Conservation (phyloP, 2,113 vertebrate species). For the Poeciliopsis prolifica region DNA sequence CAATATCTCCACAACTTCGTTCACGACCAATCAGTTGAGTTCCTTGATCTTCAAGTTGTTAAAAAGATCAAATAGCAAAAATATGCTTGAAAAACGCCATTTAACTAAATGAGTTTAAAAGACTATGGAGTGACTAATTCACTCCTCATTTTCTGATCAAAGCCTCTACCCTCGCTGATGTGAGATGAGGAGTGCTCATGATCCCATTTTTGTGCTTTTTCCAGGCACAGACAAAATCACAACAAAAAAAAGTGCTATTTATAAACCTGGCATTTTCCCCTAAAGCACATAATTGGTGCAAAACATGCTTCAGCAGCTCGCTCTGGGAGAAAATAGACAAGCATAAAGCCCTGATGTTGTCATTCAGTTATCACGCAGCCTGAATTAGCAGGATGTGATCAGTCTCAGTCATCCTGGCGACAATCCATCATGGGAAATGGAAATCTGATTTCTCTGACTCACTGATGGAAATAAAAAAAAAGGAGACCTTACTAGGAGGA, state of each 20-base stretch:
- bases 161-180: constrained; percentile 52
- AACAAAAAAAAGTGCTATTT: constrained; percentile 51
- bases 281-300: constrained; percentile 31
- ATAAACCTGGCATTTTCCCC: constrained; percentile 49
- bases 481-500: constrained; percentile 18
- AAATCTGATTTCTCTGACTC: constrained; percentile 44
- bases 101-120: constrained; percentile 40
- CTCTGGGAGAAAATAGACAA: constrained; percentile 22
- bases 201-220: constrained; percentile 49
- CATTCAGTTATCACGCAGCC: constrained; percentile 36
- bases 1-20: background rate
- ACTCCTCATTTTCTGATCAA: constrained; percentile 55
- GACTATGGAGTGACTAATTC: constrained; percentile 63
- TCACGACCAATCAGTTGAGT: background rate
- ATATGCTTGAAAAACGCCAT: background rate
- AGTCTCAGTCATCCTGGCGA: constrained; percentile 27
- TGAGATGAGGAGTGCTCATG: constrained; percentile 20
- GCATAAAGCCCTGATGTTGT: constrained; percentile 14
- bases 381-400: constrained; percentile 37
- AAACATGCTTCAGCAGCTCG: constrained; percentile 39
- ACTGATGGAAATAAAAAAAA: constrained; percentile 20
- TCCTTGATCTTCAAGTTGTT: background rate
- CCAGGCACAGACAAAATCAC: constrained; percentile 32
- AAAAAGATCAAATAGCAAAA: background rate
- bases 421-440: constrained; percentile 27